These are phyloP conservation scores for Phenganax stokvisi DNA, from an alignment of 92 coral and sea anemone species.

Conservation along the genomic window DNA sequence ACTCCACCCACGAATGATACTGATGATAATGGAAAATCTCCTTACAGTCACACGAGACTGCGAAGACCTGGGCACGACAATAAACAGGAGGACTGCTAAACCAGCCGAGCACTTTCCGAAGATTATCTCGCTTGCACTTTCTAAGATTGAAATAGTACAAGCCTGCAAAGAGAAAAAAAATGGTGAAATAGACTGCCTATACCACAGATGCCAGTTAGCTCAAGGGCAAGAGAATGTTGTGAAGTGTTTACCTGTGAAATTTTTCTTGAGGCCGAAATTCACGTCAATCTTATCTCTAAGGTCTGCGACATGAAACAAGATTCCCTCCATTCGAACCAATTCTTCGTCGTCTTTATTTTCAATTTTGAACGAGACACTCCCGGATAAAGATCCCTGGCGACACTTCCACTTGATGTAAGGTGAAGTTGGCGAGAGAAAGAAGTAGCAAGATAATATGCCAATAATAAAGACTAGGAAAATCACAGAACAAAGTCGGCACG, in stretches of 20 bases:
- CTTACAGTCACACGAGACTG: not conserved
- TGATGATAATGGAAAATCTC: conserved; percentile 18
- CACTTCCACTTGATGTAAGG: conserved; percentile 29
- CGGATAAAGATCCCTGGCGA: conserved; percentile 25
- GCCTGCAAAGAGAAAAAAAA: conserved; percentile 9
- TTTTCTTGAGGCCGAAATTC: conserved; percentile 13
- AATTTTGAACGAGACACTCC: conserved; percentile 3
- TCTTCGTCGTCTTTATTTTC: conserved; percentile 11
- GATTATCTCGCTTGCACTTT: conserved; percentile 21
- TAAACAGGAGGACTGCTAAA: conserved; percentile 32
- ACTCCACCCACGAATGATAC: conserved; percentile 14
- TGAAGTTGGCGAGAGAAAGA: conserved; percentile 27
- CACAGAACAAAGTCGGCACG: not conserved
- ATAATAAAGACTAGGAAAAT: not conserved
- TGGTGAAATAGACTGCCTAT: not conserved
- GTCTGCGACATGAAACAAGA: not conserved
- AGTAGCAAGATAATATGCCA: conserved; percentile 6
- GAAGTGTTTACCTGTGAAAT: conserved; percentile 8
- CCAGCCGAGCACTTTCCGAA: conserved; percentile 35
- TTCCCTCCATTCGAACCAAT: conserved; percentile 4
- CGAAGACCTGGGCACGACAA: conserved; percentile 24
- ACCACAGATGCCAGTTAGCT: no score
- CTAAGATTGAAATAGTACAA: conserved; percentile 26
- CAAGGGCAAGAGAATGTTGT: not conserved
- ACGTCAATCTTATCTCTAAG: conserved; percentile 24